These are phyloP conservation scores for Campoletis raptor DNA, from an alignment of 2,888 invertebrate genomes.

Conservation along the genomic window DNA sequence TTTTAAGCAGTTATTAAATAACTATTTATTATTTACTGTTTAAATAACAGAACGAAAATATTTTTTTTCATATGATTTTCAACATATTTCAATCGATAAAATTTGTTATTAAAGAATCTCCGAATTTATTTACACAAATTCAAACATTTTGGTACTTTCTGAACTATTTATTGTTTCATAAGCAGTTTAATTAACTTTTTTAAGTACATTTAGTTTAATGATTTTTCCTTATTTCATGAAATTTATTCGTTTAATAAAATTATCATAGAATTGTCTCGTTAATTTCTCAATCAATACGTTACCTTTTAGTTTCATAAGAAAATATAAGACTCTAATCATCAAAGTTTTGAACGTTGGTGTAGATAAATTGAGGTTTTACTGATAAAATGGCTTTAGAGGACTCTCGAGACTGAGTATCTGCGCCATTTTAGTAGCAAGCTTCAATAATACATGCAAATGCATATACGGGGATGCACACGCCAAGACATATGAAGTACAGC, in stretches of 20 bases:
- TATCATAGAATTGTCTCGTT: neutral
- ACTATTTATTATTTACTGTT: neutral
- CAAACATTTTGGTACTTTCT: neutral
- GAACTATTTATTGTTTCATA: no score
- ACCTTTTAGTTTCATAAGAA: neutral
- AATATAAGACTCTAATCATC: neutral
- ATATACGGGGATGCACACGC: slow-evolving; percentile 29
- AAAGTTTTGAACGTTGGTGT: neutral
- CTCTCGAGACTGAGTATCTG: neutral
- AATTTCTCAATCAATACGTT: neutral
- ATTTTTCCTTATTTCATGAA: neutral
- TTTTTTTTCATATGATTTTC: neutral
- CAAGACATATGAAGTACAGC: slow-evolving; percentile 50
- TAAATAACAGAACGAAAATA: neutral
- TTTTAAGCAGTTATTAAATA: neutral
- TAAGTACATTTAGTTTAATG: neutral
- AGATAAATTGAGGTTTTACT: neutral
- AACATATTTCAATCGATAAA: neutral
- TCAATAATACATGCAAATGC: slow-evolving; percentile 12
- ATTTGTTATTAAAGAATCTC: neutral
- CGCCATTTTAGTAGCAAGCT: neutral
- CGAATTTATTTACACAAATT: neutral
- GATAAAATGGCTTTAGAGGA: neutral
- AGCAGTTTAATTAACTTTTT: neutral
- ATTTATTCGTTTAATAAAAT: neutral